A percentile compares a stretch with the other conserved stretches of the same genome.
These are phyloP conservation scores for Crotalus horridus DNA, from an alignment of 2,113 vertebrate species.

Conservation along the genomic window DNA sequence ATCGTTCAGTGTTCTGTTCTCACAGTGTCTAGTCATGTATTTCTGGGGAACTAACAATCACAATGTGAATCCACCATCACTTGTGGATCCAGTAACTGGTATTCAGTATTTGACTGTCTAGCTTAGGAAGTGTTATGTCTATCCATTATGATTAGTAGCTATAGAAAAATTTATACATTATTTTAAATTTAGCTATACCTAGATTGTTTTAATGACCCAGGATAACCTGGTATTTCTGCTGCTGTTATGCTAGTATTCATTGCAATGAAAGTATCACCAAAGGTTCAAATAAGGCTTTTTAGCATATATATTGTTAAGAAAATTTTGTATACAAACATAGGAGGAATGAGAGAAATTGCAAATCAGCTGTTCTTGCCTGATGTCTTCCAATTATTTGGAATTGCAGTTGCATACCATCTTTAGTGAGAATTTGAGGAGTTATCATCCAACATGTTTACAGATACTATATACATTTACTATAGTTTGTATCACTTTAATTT, in stretches of 20 bases:
- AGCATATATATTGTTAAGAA: not conserved
- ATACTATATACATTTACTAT: not conserved
- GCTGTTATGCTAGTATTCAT: not conserved
- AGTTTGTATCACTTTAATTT: not conserved
- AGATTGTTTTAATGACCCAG: not conserved
- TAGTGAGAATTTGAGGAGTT: not conserved
- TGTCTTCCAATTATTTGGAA: not conserved
- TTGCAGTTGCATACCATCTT: not conserved
- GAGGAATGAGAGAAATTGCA: not conserved
- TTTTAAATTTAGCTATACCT: not conserved
- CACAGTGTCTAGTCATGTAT: not conserved
- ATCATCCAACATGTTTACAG: not conserved
- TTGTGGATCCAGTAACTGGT: not conserved
- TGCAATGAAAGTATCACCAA: not conserved
- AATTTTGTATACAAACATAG: not conserved
- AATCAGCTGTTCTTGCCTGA: not conserved
- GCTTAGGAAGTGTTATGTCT: not conserved
- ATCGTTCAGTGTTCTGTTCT: not conserved
- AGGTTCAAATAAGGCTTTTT: not conserved
- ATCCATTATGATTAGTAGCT: not conserved
- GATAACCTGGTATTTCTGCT: not conserved
- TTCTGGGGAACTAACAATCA: not conserved
- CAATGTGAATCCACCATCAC: not conserved
- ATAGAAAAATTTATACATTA: not conserved
- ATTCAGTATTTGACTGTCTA: not conserved